Evolutionary conservation across 2,113 vertebrate genomes (phyloP).

Genomic region (Syngnathus floridae): DNA sequence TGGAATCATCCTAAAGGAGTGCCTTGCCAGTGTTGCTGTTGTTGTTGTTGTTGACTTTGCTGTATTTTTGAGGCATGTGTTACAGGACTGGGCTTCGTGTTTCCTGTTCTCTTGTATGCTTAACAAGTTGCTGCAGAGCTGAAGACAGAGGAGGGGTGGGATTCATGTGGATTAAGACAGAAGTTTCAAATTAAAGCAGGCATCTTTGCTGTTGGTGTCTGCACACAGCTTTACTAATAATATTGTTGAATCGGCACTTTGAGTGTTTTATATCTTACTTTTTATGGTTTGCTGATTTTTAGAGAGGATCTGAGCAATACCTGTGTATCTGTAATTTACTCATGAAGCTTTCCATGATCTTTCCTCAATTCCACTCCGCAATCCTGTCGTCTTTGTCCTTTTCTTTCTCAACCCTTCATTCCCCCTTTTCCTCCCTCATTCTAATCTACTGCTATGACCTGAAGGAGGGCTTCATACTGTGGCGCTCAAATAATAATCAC

Average conservation of each 20-base stretch:
- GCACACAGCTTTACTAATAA: conserved; percentile 15
- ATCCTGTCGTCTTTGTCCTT: conserved; percentile 29
- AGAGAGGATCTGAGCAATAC: conserved; percentile 24
- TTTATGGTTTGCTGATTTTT: conserved; percentile 23
- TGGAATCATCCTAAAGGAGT: conserved; percentile 51
- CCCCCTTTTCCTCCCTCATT: conserved; percentile 34
- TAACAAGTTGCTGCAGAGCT: conserved; percentile 23
- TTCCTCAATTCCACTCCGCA: conserved; percentile 9
- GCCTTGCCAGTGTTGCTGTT: conserved; percentile 50
- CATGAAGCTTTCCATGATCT: conserved; percentile 18
- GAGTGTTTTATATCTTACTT: conserved; percentile 25
- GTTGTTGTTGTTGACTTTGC: conserved; percentile 49
- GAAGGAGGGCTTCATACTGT: conserved; percentile 60
- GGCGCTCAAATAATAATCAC: conserved; percentile 72
- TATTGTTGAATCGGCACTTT: conserved; percentile 29
- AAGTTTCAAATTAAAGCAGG: conserved; percentile 35
- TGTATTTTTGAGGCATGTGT: conserved; percentile 39
- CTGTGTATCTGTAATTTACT: conserved; percentile 29
- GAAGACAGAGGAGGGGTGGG: conserved; percentile 20
- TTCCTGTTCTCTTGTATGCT: conserved; percentile 37
- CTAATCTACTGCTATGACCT: conserved; percentile 63
- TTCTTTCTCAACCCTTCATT: conserved; percentile 35
- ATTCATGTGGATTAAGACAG: conserved; percentile 47
- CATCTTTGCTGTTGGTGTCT: conserved; percentile 31
- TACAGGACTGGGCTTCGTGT: conserved; percentile 35